Percentiles rank a stretch among this genome's conserved stretches.
Evolutionary conservation across 2,797 vertebrate species (phyloP).

Genomic region (Ctenosaura bakeri): DNA sequence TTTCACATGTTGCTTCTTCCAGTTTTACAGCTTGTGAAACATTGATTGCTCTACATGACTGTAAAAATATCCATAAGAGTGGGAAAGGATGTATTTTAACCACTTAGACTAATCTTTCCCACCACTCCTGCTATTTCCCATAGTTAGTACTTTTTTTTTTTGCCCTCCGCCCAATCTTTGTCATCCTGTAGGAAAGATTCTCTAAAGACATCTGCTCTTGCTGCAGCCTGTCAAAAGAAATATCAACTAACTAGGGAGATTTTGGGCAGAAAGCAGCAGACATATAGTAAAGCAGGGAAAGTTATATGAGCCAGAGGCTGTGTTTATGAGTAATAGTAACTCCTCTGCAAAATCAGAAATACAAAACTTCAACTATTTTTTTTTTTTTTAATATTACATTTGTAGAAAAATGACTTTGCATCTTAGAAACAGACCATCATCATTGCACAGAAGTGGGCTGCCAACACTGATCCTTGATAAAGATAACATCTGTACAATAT

Average conservation of each 20-base stretch:
- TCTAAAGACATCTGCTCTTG: not conserved
- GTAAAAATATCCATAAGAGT: not conserved
- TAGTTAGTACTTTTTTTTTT: too few species aligned
- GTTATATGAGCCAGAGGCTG: too few species aligned
- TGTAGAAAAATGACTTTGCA: not conserved
- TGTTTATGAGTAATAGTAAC: not conserved
- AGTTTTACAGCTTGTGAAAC: not conserved
- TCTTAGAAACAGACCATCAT: not conserved
- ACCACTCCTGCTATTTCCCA: not conserved
- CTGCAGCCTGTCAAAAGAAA: not conserved
- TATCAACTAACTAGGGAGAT: not conserved
- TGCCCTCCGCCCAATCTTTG: not conserved
- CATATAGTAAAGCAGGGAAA: not conserved
- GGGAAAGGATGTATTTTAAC: not conserved
- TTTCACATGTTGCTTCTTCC: not conserved
- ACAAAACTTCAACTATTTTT: not conserved
- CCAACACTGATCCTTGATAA: not conserved
- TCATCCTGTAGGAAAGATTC: not conserved
- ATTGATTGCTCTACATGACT: not conserved
- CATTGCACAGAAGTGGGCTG: not conserved
- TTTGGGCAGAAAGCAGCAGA: not conserved
- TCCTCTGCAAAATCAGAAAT: not conserved
- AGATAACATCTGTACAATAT: not conserved
- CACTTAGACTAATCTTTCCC: not conserved
- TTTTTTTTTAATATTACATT: too few species aligned